Evolutionary conservation across 2,888 invertebrate genomes (phyloP).

Genomic region (Drosophila dives): DNA sequence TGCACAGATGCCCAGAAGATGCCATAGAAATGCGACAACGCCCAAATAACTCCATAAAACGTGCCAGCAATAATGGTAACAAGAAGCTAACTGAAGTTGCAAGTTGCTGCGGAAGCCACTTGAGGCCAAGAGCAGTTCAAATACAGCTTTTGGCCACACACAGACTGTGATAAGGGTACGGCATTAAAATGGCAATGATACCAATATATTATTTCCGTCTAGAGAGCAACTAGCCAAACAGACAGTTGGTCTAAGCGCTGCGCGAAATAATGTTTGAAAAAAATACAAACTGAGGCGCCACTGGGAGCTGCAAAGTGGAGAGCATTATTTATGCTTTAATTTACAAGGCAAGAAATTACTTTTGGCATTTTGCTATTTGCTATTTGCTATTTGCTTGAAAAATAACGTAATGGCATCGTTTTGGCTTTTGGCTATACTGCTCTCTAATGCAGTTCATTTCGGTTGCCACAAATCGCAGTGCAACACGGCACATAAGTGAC

Average conservation of each 20-base stretch:
- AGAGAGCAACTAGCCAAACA: slow-evolving; percentile 60
- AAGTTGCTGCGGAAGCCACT: slow-evolving; percentile 30
- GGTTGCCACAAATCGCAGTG: slow-evolving; percentile 38
- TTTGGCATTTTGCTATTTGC: slow-evolving; percentile 52
- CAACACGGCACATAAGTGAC: slow-evolving; percentile 43
- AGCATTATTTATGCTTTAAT: slow-evolving; percentile 66
- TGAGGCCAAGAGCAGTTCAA: slow-evolving; percentile 17
- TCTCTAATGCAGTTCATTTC: slow-evolving; percentile 44
- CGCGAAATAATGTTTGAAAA: slow-evolving; percentile 16
- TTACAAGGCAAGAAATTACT: slow-evolving; percentile 60
- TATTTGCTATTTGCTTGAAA: slow-evolving; percentile 44
- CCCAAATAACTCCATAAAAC: slow-evolving; percentile 68
- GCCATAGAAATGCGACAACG: slow-evolving; percentile 24
- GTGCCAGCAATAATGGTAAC: slow-evolving; percentile 54
- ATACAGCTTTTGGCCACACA: not conserved
- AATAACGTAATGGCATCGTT: slow-evolving; percentile 48
- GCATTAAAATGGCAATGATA: slow-evolving; percentile 60
- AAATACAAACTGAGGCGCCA: slow-evolving; percentile 38
- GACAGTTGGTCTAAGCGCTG: slow-evolving; percentile 12
- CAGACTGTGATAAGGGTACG: slow-evolving; percentile 18
- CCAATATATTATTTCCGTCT: slow-evolving; percentile 71
- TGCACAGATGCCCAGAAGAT: not conserved
- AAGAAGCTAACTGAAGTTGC: slow-evolving; percentile 8
- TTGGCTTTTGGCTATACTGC: slow-evolving; percentile 19
- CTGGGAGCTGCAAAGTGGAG: slow-evolving; percentile 18